phyloP scores from a whole-genome alignment of 2,113 vertebrate species.

The Chelonoidis abingdonii region DNA sequence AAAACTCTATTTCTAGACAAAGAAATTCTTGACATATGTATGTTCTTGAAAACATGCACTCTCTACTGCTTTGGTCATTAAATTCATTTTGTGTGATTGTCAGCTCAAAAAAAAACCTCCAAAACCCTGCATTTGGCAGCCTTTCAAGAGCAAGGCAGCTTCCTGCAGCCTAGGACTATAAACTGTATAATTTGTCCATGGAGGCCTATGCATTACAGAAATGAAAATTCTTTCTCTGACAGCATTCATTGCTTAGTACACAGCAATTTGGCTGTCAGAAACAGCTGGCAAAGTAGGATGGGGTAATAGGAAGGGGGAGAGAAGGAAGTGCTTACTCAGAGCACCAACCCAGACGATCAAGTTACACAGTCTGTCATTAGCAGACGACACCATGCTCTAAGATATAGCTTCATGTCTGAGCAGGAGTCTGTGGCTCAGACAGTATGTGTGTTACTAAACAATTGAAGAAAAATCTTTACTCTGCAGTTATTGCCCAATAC shows the following conservation, averaged over 20 bases:
- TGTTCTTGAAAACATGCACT: slow-evolving; percentile 50
- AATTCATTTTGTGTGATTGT: slow-evolving; percentile 24
- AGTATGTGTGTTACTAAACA: slow-evolving; percentile 38
- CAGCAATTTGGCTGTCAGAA: slow-evolving; percentile 83
- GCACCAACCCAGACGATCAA: slow-evolving; percentile 76
- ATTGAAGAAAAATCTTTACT: background rate
- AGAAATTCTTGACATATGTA: slow-evolving; percentile 32
- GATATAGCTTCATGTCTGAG: slow-evolving; percentile 80
- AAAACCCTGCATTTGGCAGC: slow-evolving; percentile 27
- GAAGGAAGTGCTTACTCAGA: slow-evolving; percentile 65
- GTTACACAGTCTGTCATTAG: slow-evolving; percentile 83
- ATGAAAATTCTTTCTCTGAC: slow-evolving; percentile 72
- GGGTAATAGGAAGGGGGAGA: slow-evolving; percentile 78
- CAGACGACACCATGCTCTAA: slow-evolving; percentile 70
- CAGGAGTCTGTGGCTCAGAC: slow-evolving; percentile 71
- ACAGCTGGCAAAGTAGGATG: slow-evolving; percentile 79
- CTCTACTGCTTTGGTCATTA: slow-evolving; percentile 52
- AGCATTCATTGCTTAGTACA: slow-evolving; percentile 76
- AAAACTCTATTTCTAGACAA: background rate
- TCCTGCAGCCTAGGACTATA: slow-evolving; percentile 60
- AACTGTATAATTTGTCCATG: slow-evolving; percentile 70
- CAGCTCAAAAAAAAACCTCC: background rate
- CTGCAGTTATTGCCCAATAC: rapidly evolving
- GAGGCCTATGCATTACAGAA: slow-evolving; percentile 71
- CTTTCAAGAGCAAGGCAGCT: slow-evolving; percentile 30